Conservation (phyloP, 2,888 invertebrate species). For the Abrostola triplasia region DNA sequence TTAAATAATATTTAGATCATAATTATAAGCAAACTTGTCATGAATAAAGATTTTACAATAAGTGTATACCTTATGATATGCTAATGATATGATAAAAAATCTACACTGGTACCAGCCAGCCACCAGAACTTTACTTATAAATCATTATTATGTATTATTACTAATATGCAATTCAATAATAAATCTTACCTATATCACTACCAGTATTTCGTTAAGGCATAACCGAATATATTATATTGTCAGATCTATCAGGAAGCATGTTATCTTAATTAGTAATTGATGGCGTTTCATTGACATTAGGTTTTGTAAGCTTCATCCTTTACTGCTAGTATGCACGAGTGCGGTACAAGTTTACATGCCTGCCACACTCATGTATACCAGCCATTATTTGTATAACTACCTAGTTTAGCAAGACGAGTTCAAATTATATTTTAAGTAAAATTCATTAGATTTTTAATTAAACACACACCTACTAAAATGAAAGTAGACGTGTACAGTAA, state of each 20-base stretch:
- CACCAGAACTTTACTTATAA: slow-evolving; percentile 66
- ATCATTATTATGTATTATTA: slow-evolving; percentile 68
- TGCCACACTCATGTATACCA: slow-evolving; percentile 19
- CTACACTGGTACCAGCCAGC: slow-evolving; percentile 84
- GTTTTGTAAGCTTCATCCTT: slow-evolving; percentile 58
- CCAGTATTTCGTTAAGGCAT: slow-evolving; percentile 85
- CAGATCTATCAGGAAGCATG: slow-evolving; percentile 88
- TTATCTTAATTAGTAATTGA: slow-evolving; percentile 85
- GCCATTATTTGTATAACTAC: slow-evolving; percentile 42
- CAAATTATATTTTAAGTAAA: slow-evolving; percentile 49
- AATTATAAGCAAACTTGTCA: slow-evolving; percentile 59
- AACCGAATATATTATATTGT: slow-evolving; percentile 85
- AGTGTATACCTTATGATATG: slow-evolving; percentile 82
- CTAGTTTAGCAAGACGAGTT: slow-evolving; percentile 55
- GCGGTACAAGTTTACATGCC: slow-evolving; percentile 6
- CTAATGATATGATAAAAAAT: slow-evolving; percentile 87
- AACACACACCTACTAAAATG: slow-evolving; percentile 30
- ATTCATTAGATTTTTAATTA: slow-evolving; percentile 15
- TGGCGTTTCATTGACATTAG: slow-evolving; percentile 77
- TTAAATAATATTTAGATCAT: slow-evolving; percentile 35
- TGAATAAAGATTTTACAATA: slow-evolving; percentile 67
- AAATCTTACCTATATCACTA: slow-evolving; percentile 81
- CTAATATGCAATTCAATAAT: slow-evolving; percentile 81
- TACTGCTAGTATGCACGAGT: slow-evolving; percentile 22
- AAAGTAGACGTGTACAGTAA: slow-evolving; percentile 36